Conservation (phyloP, 2,888 invertebrate genomes). For the Sipha maydis region DNA sequence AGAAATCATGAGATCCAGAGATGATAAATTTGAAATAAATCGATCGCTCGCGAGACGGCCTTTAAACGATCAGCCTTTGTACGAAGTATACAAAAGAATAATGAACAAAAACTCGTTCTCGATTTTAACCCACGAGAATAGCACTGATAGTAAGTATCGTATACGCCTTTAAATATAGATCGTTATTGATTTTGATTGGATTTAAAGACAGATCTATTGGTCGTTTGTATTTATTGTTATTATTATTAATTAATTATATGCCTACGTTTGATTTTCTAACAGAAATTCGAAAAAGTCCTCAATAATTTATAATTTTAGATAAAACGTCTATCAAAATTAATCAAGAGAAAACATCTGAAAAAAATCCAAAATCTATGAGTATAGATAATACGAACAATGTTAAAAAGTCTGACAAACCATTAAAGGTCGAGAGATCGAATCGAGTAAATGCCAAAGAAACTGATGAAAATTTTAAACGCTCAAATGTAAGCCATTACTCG, state of each 20-base stretch:
- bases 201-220: not conserved
- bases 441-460: not conserved
- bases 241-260: not conserved
- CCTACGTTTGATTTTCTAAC: too few species aligned
- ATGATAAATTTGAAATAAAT: not conserved
- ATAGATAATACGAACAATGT: not conserved
- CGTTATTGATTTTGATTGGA: not conserved
- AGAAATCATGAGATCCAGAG: conserved; percentile 6
- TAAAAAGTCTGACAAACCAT: not conserved
- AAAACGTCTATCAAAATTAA: not conserved
- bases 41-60: not conserved
- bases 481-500: not conserved
- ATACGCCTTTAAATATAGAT: too few species aligned
- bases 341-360: not conserved
- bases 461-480: not conserved
- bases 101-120: not conserved
- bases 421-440: not conserved
- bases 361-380: not conserved
- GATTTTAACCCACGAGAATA: not conserved
- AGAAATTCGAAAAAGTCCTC: too few species aligned
- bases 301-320: not conserved
- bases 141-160: not conserved
- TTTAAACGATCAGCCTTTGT: not conserved
- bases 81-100: conserved; percentile 29
- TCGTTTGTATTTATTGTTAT: not conserved